phyloP scores from a whole-genome alignment of 1,140 invertebrate species.

The Drosophila bipectinata region DNA sequence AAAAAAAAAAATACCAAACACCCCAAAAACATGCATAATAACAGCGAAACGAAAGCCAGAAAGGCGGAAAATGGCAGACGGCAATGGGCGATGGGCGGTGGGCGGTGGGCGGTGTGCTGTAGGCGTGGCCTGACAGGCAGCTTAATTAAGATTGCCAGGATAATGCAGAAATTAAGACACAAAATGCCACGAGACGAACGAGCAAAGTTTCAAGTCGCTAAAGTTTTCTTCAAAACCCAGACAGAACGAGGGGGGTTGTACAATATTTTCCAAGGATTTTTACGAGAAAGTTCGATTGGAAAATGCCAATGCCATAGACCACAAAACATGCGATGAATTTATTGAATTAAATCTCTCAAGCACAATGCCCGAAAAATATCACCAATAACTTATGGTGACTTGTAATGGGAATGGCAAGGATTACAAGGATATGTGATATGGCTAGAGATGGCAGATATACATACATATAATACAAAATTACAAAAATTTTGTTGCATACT shows the following conservation, averaged over 20 bases:
- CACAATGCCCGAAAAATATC: constrained; percentile 17
- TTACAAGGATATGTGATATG: neutral
- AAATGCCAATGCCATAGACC: constrained; percentile 12
- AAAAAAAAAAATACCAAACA: neutral
- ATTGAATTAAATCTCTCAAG: constrained; percentile 52
- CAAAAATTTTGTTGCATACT: neutral
- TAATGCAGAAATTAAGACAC: constrained; percentile 63
- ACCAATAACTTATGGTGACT: neutral
- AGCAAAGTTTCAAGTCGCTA: constrained; percentile 17
- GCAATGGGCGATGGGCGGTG: neutral
- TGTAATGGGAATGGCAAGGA: neutral
- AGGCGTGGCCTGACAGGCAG: constrained; percentile 44
- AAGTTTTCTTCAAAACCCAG: constrained; percentile 6
- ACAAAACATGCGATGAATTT: constrained; percentile 44
- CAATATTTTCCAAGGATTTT: constrained; percentile 8
- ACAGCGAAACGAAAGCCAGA: neutral
- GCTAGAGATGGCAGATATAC: neutral
- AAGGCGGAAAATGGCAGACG: constrained; percentile 12
- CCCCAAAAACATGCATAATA: constrained; percentile 11
- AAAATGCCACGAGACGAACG: constrained; percentile 23
- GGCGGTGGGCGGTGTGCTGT: neutral
- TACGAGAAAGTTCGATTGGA: constrained; percentile 18
- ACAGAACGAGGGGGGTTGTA: neutral
- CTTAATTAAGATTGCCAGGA: constrained; percentile 64
- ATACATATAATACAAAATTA: too few relatives aligned